Evolutionary conservation across 2,888 invertebrate genomes (phyloP).

Genomic region (Drosophila neonasuta): DNA sequence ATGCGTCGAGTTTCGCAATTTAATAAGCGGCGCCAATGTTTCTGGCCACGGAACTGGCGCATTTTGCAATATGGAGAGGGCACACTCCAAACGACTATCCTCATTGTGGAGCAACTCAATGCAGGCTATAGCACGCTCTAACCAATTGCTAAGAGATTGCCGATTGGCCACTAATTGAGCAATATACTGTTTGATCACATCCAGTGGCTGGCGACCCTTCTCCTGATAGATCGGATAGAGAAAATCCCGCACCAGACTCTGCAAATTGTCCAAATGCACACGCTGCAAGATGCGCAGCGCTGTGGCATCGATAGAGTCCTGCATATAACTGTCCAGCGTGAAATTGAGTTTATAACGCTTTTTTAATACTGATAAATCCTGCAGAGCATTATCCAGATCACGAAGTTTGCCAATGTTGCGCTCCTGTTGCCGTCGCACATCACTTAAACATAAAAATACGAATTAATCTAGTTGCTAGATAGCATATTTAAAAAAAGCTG

Average conservation of each 20-base stretch:
- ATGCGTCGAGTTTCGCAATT: slow-evolving; percentile 80
- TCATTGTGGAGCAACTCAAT: slow-evolving; percentile 81
- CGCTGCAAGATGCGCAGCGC: slow-evolving; percentile 80
- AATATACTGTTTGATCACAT: slow-evolving; percentile 79
- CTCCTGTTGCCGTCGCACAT: slow-evolving; percentile 80
- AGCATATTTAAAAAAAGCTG: not conserved
- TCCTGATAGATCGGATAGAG: slow-evolving; percentile 81
- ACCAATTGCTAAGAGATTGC: slow-evolving; percentile 79
- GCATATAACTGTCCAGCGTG: slow-evolving; percentile 81
- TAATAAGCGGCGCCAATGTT: slow-evolving; percentile 73
- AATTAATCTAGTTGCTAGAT: not conserved
- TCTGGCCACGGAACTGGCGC: slow-evolving; percentile 82
- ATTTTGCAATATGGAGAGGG: slow-evolving; percentile 79
- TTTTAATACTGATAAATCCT: slow-evolving; percentile 80
- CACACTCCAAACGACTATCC: slow-evolving; percentile 80
- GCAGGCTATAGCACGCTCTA: slow-evolving; percentile 79
- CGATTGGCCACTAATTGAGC: slow-evolving; percentile 76
- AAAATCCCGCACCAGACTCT: slow-evolving; percentile 80
- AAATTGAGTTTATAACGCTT: slow-evolving; percentile 80
- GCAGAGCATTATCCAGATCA: slow-evolving; percentile 76
- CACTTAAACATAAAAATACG: slow-evolving; percentile 53
- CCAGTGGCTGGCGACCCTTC: slow-evolving; percentile 76
- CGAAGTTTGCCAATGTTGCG: slow-evolving; percentile 78
- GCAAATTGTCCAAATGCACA: slow-evolving; percentile 79
- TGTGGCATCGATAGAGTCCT: slow-evolving; percentile 80